A percentile compares a stretch with the other conserved stretches of the same genome.
These are phyloP conservation scores for Malaclemys terrapin DNA, from an alignment of 2,113 vertebrate species.

Conservation along the genomic window DNA sequence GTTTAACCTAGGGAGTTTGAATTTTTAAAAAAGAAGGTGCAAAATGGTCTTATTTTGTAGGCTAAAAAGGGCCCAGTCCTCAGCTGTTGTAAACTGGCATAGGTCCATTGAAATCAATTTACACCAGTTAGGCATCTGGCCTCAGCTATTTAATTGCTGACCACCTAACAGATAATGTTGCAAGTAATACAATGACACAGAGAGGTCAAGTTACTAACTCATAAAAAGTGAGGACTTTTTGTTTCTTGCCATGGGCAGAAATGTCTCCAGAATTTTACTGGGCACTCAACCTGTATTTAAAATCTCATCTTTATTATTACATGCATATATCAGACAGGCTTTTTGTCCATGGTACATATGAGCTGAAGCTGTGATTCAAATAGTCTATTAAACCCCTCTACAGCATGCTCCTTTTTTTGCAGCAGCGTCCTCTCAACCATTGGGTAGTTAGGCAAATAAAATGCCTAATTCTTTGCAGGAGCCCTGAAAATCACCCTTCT, in stretches of 20 bases:
- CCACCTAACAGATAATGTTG: not conserved
- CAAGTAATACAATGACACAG: slow-evolving; percentile 51
- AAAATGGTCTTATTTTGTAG: not conserved
- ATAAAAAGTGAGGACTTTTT: slow-evolving; percentile 16
- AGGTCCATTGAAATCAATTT: not conserved
- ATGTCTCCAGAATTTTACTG: not conserved
- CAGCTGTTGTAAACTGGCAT: not conserved
- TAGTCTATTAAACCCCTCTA: slow-evolving; percentile 68
- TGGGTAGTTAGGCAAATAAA: not conserved
- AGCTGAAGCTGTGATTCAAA: slow-evolving; percentile 70
- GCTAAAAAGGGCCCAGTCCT: not conserved
- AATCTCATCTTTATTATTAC: slow-evolving; percentile 58
- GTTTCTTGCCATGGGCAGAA: not conserved
- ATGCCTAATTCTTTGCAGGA: slow-evolving; percentile 52
- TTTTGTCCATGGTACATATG: slow-evolving; percentile 57
- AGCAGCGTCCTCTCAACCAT: slow-evolving; percentile 45
- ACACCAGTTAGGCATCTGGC: not conserved
- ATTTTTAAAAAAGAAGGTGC: not conserved
- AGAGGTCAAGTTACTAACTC: slow-evolving; percentile 56
- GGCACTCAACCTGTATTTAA: not conserved
- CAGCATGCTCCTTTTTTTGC: slow-evolving; percentile 51
- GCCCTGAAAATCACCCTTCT: slow-evolving; percentile 68
- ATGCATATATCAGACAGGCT: slow-evolving; percentile 41
- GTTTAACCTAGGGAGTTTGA: not conserved
- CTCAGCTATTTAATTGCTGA: not conserved